Percentiles rank a stretch among this genome's conserved stretches.
These are phyloP conservation scores for Chroicocephalus ridibundus DNA, from an alignment of 2,113 vertebrate genomes.

Conservation along the genomic window DNA sequence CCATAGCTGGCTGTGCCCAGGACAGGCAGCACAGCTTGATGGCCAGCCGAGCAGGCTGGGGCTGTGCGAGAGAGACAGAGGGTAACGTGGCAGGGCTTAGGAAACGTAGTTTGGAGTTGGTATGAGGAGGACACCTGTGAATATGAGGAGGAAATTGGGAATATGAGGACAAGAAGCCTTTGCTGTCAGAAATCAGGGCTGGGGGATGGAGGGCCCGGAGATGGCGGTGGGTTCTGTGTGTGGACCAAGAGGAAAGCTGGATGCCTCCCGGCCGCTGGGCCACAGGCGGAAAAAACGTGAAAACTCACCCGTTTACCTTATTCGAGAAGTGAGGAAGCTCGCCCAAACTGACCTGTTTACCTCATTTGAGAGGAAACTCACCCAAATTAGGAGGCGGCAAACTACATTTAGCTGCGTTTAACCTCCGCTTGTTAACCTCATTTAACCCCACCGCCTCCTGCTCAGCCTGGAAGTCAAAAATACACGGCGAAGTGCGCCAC, in stretches of 20 bases:
- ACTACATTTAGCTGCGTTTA: conserved; percentile 5
- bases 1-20: neutral
- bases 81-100: neutral
- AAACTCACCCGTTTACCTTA: neutral
- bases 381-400: neutral
- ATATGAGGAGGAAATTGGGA: neutral
- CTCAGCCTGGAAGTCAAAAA: neutral
- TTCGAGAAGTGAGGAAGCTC: neutral
- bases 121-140: neutral
- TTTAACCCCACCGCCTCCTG: neutral
- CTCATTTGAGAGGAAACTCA: conserved; percentile 15
- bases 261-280: neutral
- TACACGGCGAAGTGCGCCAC: fast-evolving
- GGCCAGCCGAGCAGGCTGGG: fast-evolving
- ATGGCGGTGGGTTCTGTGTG: neutral
- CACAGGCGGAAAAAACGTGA: neutral
- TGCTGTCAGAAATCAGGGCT: neutral
- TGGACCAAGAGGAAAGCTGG: neutral
- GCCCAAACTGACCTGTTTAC: conserved; percentile 11
- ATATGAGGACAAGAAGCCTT: neutral
- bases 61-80: neutral
- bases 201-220: neutral
- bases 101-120: fast-evolving
- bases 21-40: neutral
- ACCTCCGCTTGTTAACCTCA: neutral